These are phyloP conservation scores for Sarcophilus harrisii DNA, from an alignment of 2,797 vertebrate genomes.

Conservation along the genomic window DNA sequence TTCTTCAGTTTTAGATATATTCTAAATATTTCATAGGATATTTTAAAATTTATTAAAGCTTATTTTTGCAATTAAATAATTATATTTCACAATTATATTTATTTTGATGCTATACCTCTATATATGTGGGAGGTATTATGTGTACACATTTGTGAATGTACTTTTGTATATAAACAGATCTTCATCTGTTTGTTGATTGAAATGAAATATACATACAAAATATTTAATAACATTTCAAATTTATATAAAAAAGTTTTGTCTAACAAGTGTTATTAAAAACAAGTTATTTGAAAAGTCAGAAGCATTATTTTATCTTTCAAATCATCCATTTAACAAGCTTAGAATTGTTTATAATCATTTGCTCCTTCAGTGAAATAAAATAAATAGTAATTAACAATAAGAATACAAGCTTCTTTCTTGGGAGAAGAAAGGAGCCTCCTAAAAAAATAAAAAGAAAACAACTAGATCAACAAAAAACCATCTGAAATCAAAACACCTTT, in stretches of 20 bases:
- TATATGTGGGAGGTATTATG: too few relatives aligned
- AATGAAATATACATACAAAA: conserved; percentile 88
- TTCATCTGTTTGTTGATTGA: conserved; percentile 84
- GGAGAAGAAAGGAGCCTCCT: conserved; percentile 81
- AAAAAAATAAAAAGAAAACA: conserved; percentile 53
- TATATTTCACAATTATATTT: conserved; percentile 85
- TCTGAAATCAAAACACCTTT: conserved; percentile 70
- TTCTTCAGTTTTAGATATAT: not conserved
- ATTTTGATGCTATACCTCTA: conserved; percentile 86
- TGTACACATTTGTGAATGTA: too few relatives aligned
- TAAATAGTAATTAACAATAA: conserved; percentile 71
- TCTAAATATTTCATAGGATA: not conserved
- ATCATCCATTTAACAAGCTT: conserved; percentile 72
- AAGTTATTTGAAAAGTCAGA: conserved; percentile 69
- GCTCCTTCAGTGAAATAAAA: conserved; percentile 73
- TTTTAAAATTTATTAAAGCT: conserved; percentile 85
- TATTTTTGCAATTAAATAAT: conserved; percentile 86
- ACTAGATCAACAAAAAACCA: conserved; percentile 71
- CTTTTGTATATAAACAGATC: too few relatives aligned
- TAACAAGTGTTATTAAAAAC: conserved; percentile 48
- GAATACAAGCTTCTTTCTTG: conserved; percentile 76
- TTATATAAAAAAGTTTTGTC: conserved; percentile 47
- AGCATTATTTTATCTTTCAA: conserved; percentile 68
- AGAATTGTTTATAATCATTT: too few relatives aligned
- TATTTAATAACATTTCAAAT: conserved; percentile 82